phyloP scores from a whole-genome alignment of 2,113 vertebrate species.

The Ictalurus furcatus region DNA sequence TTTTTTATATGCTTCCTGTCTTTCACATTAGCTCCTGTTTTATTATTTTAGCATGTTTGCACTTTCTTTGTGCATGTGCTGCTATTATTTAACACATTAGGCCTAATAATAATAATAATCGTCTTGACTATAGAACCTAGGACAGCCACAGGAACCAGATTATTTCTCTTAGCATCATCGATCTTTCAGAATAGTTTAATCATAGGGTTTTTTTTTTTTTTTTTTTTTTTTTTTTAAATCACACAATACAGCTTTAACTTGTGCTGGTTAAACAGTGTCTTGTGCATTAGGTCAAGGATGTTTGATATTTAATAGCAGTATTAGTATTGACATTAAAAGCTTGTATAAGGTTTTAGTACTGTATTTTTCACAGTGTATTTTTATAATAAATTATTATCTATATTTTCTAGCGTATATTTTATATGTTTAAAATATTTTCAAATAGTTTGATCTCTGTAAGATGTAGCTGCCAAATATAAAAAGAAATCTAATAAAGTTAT shows the following conservation, averaged over 20 bases:
- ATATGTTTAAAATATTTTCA: slow-evolving; percentile 5
- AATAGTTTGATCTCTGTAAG: slow-evolving; percentile 7
- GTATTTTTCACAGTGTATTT: slow-evolving; percentile 10
- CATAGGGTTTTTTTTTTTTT: background rate
- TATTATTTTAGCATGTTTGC: background rate
- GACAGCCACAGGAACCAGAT: background rate
- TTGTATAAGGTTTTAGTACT: background rate
- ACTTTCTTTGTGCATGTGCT: background rate
- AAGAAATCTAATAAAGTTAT: slow-evolving; percentile 33
- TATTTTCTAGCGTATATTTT: background rate
- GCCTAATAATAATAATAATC: background rate
- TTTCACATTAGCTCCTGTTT: background rate
- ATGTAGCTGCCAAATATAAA: background rate
- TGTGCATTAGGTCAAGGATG: background rate
- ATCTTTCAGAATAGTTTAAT: background rate
- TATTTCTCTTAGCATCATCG: background rate
- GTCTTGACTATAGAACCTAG: background rate
- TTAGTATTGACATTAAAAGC: background rate
- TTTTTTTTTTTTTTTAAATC: background rate
- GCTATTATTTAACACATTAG: background rate
- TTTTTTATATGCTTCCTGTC: background rate
- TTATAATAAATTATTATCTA: slow-evolving; percentile 21
- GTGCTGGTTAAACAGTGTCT: background rate
- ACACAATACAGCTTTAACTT: background rate
- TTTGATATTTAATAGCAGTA: background rate